A percentile compares a stretch with the other conserved stretches of the same genome.
Evolutionary conservation across 2,113 vertebrate species (phyloP).

Genomic region (Natator depressus): DNA sequence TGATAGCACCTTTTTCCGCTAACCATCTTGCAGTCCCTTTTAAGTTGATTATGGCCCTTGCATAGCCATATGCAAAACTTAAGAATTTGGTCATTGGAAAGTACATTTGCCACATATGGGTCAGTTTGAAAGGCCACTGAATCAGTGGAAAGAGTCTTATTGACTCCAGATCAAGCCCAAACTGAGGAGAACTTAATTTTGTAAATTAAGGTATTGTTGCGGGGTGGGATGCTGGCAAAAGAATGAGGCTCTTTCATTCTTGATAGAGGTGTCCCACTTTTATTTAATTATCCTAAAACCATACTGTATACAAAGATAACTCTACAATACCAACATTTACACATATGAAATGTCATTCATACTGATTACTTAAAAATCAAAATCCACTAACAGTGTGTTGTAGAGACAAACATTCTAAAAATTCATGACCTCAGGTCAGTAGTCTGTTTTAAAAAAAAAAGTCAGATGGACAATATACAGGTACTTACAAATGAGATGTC

Average conservation of each 20-base stretch:
- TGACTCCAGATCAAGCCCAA: not conserved
- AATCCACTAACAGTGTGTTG: not conserved
- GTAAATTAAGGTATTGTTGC: not conserved
- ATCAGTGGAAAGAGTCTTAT: not conserved
- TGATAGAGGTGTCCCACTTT: not conserved
- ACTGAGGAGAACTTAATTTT: not conserved
- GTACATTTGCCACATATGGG: not conserved
- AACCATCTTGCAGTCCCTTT: not conserved
- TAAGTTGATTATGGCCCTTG: not conserved
- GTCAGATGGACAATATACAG: not conserved
- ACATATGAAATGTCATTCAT: not conserved
- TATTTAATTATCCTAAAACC: not conserved
- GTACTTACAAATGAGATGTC: fast-evolving
- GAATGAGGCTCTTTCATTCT: not conserved
- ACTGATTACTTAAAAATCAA: not conserved
- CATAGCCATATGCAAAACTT: not conserved
- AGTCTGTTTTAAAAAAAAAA: not conserved
- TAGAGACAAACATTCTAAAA: not conserved
- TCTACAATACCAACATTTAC: not conserved
- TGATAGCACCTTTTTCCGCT: not conserved
- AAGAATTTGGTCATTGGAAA: not conserved
- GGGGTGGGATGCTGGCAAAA: not conserved
- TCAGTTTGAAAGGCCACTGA: not conserved
- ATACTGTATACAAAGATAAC: fast-evolving
- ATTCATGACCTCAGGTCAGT: not conserved